Evolutionary conservation across 2,888 invertebrate genomes (phyloP), one percentile per base, ranked within the genome.

Genomic region (Diadromus collaris): DNA sequence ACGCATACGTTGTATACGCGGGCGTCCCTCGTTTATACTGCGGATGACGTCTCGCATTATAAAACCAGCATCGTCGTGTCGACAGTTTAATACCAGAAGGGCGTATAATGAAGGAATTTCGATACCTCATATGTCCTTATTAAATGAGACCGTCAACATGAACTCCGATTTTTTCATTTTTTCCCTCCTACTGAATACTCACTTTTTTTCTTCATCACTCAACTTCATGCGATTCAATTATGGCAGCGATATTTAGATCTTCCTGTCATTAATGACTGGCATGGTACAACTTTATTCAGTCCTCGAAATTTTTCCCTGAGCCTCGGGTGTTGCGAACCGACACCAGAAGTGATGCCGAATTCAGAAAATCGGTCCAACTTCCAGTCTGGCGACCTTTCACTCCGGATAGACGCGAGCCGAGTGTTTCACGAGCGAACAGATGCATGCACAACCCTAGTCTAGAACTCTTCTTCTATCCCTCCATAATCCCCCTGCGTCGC

Each of bases 391-490:
- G 80, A 70, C 76, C 76, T 70, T 80, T 71, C 61, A 74, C 69
- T 79, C 71, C 79, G 29, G 27, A n/a, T 16, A 79, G 79, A 69
- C 76, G 38, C 38, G 38, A 16, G 29, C 27, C 79, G 48, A 60
- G 72, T 69, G 41, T 65, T 54, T 60, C 56, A 38, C 68, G 68
- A 60, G 46, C 46, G 60, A 76, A 79, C 73, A 76, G 73, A 76
- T 76, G 69, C 76, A 76, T 73, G 60, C 58, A 76, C 76, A 65
- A 65, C 58, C 51, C 72, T 76, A 68, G 68, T 60, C 68, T 54
- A 46, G 21, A 41, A 51, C 74, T 34, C 61, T 61, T 44, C 61
- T 21, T 27, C 27, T 65, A 51, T 54, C 54, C 38, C 46, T 13
- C 9, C 19, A 10, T 27, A n/a, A n/a, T 34, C 21, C 56, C 48